Conservation (phyloP, 2,113 vertebrate species). For the Alectura lathami region DNA sequence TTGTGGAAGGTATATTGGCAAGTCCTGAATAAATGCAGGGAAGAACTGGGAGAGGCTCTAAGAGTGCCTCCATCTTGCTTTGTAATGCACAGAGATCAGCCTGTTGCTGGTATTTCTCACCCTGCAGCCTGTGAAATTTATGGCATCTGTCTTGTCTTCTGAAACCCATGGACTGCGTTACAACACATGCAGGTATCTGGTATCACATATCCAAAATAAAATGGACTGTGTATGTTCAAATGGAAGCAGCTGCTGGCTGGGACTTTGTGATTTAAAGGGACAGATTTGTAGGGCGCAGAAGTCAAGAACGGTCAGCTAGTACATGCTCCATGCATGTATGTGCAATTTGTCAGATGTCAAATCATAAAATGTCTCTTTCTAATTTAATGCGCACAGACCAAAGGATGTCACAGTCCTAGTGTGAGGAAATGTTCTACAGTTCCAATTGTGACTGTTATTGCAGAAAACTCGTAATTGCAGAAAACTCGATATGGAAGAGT, state of each 20-base stretch:
- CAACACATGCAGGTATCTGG: not conserved
- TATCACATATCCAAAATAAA: not conserved
- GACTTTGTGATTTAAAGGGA: not conserved
- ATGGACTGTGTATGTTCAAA: not conserved
- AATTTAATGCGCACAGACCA: not conserved
- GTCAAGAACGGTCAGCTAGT: accelerated
- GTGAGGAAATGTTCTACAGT: not conserved
- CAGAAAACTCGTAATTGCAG: not conserved
- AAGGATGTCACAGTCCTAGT: accelerated
- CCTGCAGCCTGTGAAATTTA: not conserved
- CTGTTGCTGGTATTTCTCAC: not conserved
- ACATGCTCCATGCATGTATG: accelerated
- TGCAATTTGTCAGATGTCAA: not conserved
- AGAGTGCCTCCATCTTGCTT: not conserved
- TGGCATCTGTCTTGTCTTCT: not conserved
- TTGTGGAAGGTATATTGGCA: not conserved
- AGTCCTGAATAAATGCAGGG: not conserved
- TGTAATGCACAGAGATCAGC: not conserved
- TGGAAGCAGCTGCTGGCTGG: not conserved
- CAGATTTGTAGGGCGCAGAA: not conserved
- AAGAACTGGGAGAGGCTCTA: accelerated
- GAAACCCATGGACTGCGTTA: too few relatives aligned
- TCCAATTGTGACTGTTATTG: accelerated
- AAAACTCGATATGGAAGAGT: not conserved
- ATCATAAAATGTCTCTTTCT: accelerated